phyloP scores from a whole-genome alignment of 2,797 vertebrate genomes.

The Anas capensis region DNA sequence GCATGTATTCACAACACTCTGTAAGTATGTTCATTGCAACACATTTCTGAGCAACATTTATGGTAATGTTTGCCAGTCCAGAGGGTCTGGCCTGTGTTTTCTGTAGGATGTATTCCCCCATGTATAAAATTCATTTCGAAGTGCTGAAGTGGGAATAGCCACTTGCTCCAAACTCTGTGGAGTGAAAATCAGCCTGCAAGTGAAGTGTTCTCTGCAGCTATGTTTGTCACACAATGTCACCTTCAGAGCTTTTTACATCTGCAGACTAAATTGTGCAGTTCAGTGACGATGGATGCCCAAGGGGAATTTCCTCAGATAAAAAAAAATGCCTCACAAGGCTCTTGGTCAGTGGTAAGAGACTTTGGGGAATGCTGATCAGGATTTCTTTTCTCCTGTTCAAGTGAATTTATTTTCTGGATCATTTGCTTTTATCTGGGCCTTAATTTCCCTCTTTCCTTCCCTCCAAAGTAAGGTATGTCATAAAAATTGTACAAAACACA shows the following conservation, averaged over 20 bases:
- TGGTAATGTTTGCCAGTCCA: slow-evolving; percentile 15
- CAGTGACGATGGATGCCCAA: slow-evolving; percentile 13
- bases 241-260: slow-evolving; percentile 43
- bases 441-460: neutral
- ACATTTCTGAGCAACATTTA: slow-evolving; percentile 22
- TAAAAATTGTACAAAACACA: neutral
- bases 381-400: neutral
- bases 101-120: neutral
- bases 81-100: slow-evolving; percentile 37
- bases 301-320: slow-evolving; percentile 18
- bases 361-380: neutral
- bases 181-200: slow-evolving; percentile 54
- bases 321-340: neutral
- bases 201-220: neutral
- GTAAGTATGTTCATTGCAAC: neutral
- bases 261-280: slow-evolving; percentile 6
- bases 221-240: slow-evolving; percentile 62
- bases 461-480: neutral
- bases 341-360: neutral
- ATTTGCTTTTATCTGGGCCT: neutral
- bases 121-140: slow-evolving; percentile 62
- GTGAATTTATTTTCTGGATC: slow-evolving; percentile 15
- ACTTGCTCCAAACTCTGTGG: slow-evolving; percentile 19
- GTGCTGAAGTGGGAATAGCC: slow-evolving; percentile 44
- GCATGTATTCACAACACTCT: neutral